phyloP scores from a whole-genome alignment of 2,113 vertebrate species.

The Halichoeres trimaculatus region DNA sequence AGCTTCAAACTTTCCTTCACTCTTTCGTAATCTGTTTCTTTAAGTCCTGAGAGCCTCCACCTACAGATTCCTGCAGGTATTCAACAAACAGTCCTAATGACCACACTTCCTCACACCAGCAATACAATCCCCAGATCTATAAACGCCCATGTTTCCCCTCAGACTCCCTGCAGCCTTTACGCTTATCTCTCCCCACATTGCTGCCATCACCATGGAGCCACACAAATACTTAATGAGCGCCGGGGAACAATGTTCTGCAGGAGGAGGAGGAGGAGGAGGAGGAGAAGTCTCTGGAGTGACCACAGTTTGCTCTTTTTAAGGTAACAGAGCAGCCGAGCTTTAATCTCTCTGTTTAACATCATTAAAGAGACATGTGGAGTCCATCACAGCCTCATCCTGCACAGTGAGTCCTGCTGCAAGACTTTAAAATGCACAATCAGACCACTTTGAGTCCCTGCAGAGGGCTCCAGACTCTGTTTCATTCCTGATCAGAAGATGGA shows the following conservation, averaged over 20 bases:
- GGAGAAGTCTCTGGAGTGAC: not conserved
- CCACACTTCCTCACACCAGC: conserved; percentile 21
- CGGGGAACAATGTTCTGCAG: conserved; percentile 8
- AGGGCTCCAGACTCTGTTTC: too few relatives aligned
- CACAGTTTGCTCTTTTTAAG: not conserved
- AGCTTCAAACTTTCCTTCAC: too few relatives aligned
- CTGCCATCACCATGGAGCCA: conserved; percentile 29
- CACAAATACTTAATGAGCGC: conserved; percentile 33
- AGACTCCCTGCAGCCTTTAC: not conserved
- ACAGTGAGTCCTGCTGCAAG: not conserved
- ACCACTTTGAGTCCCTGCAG: too few relatives aligned
- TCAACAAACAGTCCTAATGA: not conserved
- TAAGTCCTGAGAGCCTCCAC: not conserved
- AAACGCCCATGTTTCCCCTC: conserved; percentile 30
- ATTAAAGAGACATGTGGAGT: not conserved
- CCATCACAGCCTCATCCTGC: not conserved
- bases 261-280: not conserved
- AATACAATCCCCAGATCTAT: conserved; percentile 7
- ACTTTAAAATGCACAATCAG: not conserved
- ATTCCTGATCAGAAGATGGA: too few relatives aligned
- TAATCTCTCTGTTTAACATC: not conserved
- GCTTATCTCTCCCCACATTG: conserved; percentile 27
- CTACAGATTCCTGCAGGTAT: not conserved
- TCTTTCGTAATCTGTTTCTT: not conserved
- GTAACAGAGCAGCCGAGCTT: not conserved